These are phyloP conservation scores for Hypolimnas misippus DNA, from an alignment of 2,888 invertebrate genomes.

Conservation along the genomic window DNA sequence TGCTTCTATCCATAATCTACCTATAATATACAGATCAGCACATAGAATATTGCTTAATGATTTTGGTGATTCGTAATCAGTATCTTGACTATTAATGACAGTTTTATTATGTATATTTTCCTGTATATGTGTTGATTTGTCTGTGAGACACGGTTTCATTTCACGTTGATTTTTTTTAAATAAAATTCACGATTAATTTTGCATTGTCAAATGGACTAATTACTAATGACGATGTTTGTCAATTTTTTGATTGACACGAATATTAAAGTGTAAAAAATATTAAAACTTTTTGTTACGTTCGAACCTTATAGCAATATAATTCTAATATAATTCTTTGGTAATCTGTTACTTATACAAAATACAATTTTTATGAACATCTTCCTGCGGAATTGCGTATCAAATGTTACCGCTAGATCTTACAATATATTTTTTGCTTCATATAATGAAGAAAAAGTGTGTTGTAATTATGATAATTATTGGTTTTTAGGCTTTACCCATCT, in stretches of 20 bases:
- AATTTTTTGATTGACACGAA: background rate
- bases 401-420: too few relatives aligned
- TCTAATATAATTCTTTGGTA: too few relatives aligned
- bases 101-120: background rate
- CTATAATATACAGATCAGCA: conserved; percentile 58
- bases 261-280: too few relatives aligned
- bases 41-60: conserved; percentile 44
- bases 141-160: conserved; percentile 33
- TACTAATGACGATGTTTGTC: background rate
- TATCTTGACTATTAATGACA: conserved; percentile 36
- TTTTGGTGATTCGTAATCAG: conserved; percentile 43
- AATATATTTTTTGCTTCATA: too few relatives aligned
- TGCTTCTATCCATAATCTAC: conserved; percentile 57
- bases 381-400: too few relatives aligned
- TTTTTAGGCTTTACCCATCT: too few relatives aligned
- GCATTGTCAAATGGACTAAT: background rate
- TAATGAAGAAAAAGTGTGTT: too few relatives aligned
- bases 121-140: conserved; percentile 8
- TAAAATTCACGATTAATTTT: conserved; percentile 9
- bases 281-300: background rate
- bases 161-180: conserved; percentile 5
- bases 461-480: too few relatives aligned
- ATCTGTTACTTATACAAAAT: too few relatives aligned
- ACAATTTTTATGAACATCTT: too few relatives aligned
- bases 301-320: too few relatives aligned